Evolutionary conservation across 2,888 invertebrate species (phyloP), one percentile per base, ranked within the genome.

Genomic region (Torymus texanus): DNA sequence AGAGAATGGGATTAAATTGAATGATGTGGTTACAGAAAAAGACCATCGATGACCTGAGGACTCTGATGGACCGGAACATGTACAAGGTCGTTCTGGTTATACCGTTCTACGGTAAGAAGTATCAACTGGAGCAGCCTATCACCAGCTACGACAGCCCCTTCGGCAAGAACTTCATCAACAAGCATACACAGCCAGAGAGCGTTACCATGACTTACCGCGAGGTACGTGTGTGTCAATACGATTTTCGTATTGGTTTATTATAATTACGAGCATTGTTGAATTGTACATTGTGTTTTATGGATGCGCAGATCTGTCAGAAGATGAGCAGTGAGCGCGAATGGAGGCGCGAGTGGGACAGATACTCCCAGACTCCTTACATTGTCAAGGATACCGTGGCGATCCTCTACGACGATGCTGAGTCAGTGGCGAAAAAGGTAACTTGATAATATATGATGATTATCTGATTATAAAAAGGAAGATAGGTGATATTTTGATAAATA

Each of bases 351-450:
- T 96, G 95, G 95, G 95, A 97, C 86, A 92, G 92, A 0, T 91
- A 91, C 73, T 92, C 91, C 18, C 92, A 92, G 0, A 95, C 95
- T 75, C 93, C 93, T 1, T 94, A 92, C 84, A 92, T 94, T 2
- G 89, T 93, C 29, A 93, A 92, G 0, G 92, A 93, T 2, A 92
- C 92, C 79, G 93, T 96, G 2, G 63, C 21, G 0, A 94, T 97
- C 14, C 91, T 94, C 0, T 97, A 95, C 85, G 97, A 97, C 84
- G 94, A 96, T 85, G 92, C 93, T 0, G 92, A 93, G 24, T 95
- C 96, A 50, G 0, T 16, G 14, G n/a, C 24, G 51, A 62, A 62
- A 14, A 41, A 10, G 3, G n/a, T 24, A 18, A 18, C 14, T 29
- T 16, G 10, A 11, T 51, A 3, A 41, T 41, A 41, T 62, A 14